Evolutionary conservation across 2,888 invertebrate species (phyloP).

Genomic region (Drosophila melanosoma): DNA sequence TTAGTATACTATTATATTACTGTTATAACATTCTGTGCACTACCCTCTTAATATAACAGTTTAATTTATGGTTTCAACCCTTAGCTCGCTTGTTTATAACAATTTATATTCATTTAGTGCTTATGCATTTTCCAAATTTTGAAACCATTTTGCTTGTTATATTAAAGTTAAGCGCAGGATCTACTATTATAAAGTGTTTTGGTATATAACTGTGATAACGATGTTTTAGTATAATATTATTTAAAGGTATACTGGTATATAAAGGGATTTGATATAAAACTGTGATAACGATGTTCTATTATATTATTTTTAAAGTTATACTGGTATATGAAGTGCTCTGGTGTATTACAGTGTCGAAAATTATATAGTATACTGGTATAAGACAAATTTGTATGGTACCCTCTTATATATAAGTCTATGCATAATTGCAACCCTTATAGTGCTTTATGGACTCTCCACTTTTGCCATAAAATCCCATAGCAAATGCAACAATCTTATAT

Average conservation of each 20-base stretch:
- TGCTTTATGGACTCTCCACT: not conserved
- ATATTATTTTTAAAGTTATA: not conserved
- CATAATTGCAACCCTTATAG: not conserved
- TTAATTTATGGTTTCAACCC: not conserved
- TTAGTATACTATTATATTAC: not conserved
- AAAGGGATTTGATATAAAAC: not conserved
- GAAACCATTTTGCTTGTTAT: no score
- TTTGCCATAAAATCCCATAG: conserved; percentile 7
- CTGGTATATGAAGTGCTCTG: not conserved
- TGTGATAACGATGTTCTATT: not conserved
- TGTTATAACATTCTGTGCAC: not conserved
- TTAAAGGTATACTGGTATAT: not conserved
- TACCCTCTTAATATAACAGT: not conserved
- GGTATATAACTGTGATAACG: not conserved
- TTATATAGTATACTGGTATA: not conserved
- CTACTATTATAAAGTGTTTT: not conserved
- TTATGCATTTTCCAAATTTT: not conserved
- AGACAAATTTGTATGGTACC: not conserved
- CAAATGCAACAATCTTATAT: conserved; percentile 6
- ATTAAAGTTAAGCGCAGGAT: no score
- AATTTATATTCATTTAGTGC: not conserved
- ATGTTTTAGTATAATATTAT: not conserved
- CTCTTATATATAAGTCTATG: not conserved
- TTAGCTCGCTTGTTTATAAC: not conserved
- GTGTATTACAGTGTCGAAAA: not conserved